A percentile compares a stretch with the other conserved stretches of the same genome.
Evolutionary conservation across 2,113 vertebrate genomes (phyloP).

Genomic region (Petroica traversi): DNA sequence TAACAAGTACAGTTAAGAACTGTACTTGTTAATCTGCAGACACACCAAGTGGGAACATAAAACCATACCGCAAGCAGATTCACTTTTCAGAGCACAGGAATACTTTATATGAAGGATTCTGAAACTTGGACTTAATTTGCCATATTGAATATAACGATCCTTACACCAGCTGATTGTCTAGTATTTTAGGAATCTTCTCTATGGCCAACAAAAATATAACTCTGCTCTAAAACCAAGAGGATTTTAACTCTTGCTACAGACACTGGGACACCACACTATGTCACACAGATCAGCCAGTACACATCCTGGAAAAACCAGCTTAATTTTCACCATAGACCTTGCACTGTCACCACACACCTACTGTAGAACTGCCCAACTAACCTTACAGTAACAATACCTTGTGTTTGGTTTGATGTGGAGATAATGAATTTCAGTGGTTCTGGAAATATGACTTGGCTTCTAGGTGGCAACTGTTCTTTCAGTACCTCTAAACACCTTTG

Average conservation of each 20-base stretch:
- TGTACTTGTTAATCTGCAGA: too few relatives aligned
- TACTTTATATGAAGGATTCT: neutral
- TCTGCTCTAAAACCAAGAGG: neutral
- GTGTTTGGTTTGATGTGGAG: neutral
- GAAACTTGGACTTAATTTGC: neutral
- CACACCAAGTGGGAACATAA: neutral
- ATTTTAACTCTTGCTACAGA: conserved; percentile 1
- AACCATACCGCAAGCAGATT: neutral
- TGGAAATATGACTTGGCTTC: neutral
- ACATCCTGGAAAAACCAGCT: neutral
- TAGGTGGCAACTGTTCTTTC: neutral
- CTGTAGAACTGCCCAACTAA: neutral
- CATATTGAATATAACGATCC: neutral
- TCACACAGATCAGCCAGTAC: neutral
- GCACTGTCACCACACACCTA: neutral
- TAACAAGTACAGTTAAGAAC: neutral
- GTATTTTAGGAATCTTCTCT: neutral
- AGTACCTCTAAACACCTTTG: neutral
- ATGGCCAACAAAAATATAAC: neutral
- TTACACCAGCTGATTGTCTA: neutral
- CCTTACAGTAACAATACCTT: neutral
- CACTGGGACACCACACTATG: neutral
- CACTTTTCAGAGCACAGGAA: neutral
- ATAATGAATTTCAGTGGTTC: neutral
- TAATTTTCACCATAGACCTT: neutral